Evolutionary conservation across 2,888 invertebrate genomes (phyloP).

Genomic region (Slavum lentiscoides): DNA sequence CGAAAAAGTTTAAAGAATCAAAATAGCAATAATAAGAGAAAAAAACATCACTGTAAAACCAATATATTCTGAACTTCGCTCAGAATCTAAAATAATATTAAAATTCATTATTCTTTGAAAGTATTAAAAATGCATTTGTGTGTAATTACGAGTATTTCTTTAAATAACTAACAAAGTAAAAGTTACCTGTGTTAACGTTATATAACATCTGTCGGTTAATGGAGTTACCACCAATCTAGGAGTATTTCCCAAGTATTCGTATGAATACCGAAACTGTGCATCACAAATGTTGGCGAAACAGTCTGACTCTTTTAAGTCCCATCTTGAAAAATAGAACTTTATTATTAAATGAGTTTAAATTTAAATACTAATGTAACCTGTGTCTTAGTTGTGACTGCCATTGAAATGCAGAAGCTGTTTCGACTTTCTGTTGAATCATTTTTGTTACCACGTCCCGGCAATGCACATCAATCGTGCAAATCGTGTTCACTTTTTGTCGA

Average conservation of each 20-base stretch:
- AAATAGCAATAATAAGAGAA: no score
- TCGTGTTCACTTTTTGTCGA: conserved; percentile 93
- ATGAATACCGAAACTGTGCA: conserved; percentile 86
- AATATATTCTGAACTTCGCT: no score
- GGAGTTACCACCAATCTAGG: conserved; percentile 93
- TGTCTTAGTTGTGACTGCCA: conserved; percentile 90
- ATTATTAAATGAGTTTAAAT: background rate
- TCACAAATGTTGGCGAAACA: conserved; percentile 95
- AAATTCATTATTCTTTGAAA: no score
- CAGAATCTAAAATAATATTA: no score
- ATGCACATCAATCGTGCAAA: conserved; percentile 94
- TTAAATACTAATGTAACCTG: conserved; percentile 59
- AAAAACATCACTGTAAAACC: no score
- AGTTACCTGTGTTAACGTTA: conserved; percentile 81
- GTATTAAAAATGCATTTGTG: no score
- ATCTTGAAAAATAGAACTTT: conserved; percentile 61
- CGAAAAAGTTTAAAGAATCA: no score
- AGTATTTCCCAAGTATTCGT: conserved; percentile 93
- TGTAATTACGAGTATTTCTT: no score
- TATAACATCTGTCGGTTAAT: conserved; percentile 91
- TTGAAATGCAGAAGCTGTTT: conserved; percentile 77
- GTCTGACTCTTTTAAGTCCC: conserved; percentile 78
- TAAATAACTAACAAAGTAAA: conserved; percentile 60
- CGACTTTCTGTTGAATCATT: conserved; percentile 80
- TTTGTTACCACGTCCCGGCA: conserved; percentile 91